Evolutionary conservation across 2,797 vertebrate species (phyloP).

Genomic region (Alauda arvensis): DNA sequence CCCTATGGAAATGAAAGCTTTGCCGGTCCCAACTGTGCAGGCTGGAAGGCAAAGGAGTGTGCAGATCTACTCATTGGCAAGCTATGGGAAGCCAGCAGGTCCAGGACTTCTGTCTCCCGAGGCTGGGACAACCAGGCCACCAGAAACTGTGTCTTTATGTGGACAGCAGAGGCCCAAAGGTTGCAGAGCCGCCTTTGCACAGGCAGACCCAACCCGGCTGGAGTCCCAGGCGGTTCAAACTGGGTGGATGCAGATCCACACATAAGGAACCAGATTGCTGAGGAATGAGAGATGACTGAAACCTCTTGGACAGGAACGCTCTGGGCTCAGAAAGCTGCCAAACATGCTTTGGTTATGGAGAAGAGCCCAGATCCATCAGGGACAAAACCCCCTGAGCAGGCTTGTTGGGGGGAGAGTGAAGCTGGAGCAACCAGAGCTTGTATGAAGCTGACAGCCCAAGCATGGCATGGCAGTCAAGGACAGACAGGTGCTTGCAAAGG

Average conservation of each 20-base stretch:
- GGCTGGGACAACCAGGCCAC: not conserved
- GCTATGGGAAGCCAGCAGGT: not conserved
- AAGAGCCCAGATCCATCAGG: slow-evolving; percentile 45
- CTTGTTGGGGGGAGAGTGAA: not conserved
- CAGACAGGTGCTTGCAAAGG: not conserved
- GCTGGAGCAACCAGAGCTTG: not conserved
- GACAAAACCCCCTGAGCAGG: slow-evolving; percentile 12
- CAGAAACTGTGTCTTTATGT: not conserved
- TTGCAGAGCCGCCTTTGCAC: not conserved
- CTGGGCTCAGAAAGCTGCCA: slow-evolving; percentile 56
- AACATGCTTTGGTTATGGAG: slow-evolving; percentile 51
- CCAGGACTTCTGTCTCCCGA: not conserved
- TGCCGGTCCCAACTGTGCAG: rapidly evolving
- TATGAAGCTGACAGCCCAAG: not conserved
- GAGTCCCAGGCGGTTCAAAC: slow-evolving; percentile 1
- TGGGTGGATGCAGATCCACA: slow-evolving; percentile 50
- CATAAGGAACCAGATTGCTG: slow-evolving; percentile 48
- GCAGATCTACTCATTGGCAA: not conserved
- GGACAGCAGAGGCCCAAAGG: not conserved
- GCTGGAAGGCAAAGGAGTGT: not conserved
- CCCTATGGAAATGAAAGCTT: slow-evolving; percentile 11
- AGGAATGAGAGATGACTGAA: slow-evolving; percentile 61
- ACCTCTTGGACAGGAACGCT: slow-evolving; percentile 53
- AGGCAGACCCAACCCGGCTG: not conserved
- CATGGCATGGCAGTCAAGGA: not conserved